Conservation (phyloP, 2,888 invertebrate species). For the Biston stratarius region DNA sequence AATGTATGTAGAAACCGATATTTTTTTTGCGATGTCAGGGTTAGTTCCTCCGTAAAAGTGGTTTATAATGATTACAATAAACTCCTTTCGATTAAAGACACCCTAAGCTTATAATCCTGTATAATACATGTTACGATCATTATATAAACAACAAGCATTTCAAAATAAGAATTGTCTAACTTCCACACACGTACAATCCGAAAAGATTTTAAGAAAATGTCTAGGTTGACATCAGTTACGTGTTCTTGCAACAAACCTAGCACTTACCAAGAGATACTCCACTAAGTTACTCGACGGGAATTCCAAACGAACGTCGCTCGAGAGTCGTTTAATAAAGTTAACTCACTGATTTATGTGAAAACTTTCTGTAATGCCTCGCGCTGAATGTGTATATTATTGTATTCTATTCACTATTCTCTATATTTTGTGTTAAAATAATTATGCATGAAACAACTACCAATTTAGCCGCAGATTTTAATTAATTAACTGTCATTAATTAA, state of each 20-base stretch:
- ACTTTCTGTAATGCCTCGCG: slow-evolving; percentile 58
- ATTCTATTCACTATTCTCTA: slow-evolving; percentile 5
- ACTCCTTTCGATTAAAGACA: too few relatives aligned
- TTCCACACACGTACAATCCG: slow-evolving; percentile 11
- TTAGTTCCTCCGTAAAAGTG: too few relatives aligned
- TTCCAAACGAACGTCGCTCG: slow-evolving; percentile 80
- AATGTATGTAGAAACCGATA: too few relatives aligned
- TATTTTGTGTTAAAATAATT: neutral
- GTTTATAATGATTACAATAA: too few relatives aligned
- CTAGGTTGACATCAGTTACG: slow-evolving; percentile 15
- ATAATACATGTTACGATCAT: too few relatives aligned
- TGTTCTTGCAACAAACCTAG: slow-evolving; percentile 21
- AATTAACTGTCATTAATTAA: too few relatives aligned
- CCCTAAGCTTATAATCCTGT: too few relatives aligned
- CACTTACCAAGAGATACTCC: slow-evolving; percentile 24
- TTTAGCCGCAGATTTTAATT: too few relatives aligned
- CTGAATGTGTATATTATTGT: slow-evolving; percentile 56
- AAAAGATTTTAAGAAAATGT: slow-evolving; percentile 4
- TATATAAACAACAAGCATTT: neutral
- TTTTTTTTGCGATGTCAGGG: too few relatives aligned
- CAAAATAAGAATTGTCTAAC: slow-evolving; percentile 2
- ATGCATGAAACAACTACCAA: too few relatives aligned
- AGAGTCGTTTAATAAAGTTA: slow-evolving; percentile 85
- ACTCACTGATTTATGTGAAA: slow-evolving; percentile 80
- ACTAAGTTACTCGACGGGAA: slow-evolving; percentile 69